These are phyloP conservation scores for Onychorhynchus coronatus DNA, from an alignment of 2,113 vertebrate species.

Conservation along the genomic window DNA sequence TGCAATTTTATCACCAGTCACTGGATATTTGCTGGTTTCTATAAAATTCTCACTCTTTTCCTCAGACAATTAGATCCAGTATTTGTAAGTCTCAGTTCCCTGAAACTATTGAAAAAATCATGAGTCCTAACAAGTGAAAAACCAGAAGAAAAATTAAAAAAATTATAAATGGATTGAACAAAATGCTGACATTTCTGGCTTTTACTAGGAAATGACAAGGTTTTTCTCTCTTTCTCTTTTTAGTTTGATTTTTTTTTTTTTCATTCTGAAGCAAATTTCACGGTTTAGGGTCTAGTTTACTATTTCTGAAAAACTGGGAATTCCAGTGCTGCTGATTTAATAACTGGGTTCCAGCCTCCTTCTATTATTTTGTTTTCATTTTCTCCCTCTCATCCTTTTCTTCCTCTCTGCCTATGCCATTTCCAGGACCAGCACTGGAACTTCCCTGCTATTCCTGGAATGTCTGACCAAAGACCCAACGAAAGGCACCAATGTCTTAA, in stretches of 20 bases:
- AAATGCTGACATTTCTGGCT: background rate
- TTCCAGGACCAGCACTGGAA: background rate
- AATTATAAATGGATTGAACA: background rate
- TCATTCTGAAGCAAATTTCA: background rate
- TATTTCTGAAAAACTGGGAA: background rate
- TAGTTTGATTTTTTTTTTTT: background rate
- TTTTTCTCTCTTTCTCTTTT: background rate
- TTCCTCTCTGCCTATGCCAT: background rate
- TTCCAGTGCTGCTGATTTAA: background rate
- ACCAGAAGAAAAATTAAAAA: background rate
- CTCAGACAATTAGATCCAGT: background rate
- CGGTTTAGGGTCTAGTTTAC: background rate
- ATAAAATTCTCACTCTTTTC: background rate
- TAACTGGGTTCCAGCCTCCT: background rate
- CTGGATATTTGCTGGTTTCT: background rate
- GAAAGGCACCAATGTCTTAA: background rate
- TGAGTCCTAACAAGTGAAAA: background rate
- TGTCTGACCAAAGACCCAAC: background rate
- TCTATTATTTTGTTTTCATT: background rate
- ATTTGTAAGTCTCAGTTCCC: background rate
- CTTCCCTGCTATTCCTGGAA: background rate
- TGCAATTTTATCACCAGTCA: background rate
- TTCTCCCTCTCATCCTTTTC: background rate
- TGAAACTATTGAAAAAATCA: background rate
- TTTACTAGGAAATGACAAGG: background rate